Evolutionary conservation across 2,797 vertebrate genomes (phyloP).

Genomic region (Merluccius polli): DNA sequence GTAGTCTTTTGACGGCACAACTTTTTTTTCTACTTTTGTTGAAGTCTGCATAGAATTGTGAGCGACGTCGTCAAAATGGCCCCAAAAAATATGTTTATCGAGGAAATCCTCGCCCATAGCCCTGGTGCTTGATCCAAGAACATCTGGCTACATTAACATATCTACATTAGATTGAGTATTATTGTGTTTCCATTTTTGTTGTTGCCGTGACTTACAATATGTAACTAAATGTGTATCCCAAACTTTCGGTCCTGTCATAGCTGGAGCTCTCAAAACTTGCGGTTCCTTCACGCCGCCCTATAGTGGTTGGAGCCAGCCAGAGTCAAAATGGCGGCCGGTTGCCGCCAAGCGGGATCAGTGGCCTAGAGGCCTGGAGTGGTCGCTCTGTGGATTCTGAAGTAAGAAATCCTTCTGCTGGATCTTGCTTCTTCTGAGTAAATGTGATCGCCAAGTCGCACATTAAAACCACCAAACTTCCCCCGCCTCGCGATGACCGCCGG

Average conservation of each 20-base stretch:
- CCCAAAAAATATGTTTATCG: not conserved
- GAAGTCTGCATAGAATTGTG: conserved; percentile 1
- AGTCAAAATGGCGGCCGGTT: no score
- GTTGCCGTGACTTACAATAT: not conserved
- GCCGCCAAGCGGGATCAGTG: conserved; percentile 35
- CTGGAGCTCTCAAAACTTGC: conserved; percentile 15
- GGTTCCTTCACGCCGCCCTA: no score
- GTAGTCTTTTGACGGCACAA: not conserved
- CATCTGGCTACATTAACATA: not conserved
- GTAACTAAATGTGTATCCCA: conserved; percentile 16
- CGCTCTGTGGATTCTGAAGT: conserved; percentile 48
- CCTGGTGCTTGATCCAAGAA: conserved; percentile 12
- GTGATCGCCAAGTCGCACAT: conserved; percentile 45
- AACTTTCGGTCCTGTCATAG: conserved; percentile 19
- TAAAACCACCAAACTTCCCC: conserved; percentile 8
- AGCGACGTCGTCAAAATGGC: conserved; percentile 6
- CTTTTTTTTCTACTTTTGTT: not conserved
- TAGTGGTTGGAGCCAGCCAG: no score
- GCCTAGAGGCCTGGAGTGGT: conserved; percentile 37
- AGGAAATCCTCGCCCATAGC: conserved; percentile 3
- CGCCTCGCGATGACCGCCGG: conserved; percentile 42
- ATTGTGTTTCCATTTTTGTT: not conserved
- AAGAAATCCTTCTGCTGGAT: conserved; percentile 38
- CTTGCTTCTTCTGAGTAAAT: conserved; percentile 17
- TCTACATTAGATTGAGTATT: not conserved